Base-by-base conservation (phyloP, 2,797 vertebrate genomes). In the Nyctalus aviator region DNA sequence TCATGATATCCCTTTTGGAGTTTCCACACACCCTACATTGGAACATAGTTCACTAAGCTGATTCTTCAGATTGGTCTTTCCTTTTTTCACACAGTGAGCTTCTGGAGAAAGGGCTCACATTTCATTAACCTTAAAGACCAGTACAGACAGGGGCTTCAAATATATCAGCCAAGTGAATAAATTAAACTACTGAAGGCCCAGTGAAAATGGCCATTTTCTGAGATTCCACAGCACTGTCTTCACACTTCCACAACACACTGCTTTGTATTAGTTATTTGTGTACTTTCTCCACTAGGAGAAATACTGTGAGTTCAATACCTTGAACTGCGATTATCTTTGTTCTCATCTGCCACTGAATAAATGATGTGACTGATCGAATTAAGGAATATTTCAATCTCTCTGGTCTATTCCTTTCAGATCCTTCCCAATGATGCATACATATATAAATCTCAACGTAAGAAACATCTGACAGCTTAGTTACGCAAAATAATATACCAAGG, bases 311-410 rank as follows among this genome's bases (percentile, higher is more conserved):
- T 48, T 83, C 30, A 83, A 11, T 66, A 87, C 7, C 69, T 20
- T 92, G 81, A 94, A 87, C n/a, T 92, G 83, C 83, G 73, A 92
- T 84, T 85, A 72, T 62, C 35, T 89, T 84, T 46, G 27, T 37
- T 8, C 46, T 77, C 64, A 90, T 85, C 35, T 93, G 3, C 46
- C 68, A 79, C 3, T 94, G 48, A 88, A 92, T 55, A 30, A 91
- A 15, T 41, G 59, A 92, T 76, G 46, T 87, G 86, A 87, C 48
- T 82, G 55, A 84, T 17, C 25, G 1, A 94, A 87, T 84, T 93
- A 72, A 90, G 78, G 44, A 79, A 25, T 77, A 94, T 48, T 83
- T 89, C 83, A 66, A 59, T 3, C 7, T 93, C 78, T 32, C 41
- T 79, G 46, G 17, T 79, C 46, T 81, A 72, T 50, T 75, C 18